phyloP scores from a whole-genome alignment of 2,888 invertebrate genomes.

The Trichogramma evanescens region DNA sequence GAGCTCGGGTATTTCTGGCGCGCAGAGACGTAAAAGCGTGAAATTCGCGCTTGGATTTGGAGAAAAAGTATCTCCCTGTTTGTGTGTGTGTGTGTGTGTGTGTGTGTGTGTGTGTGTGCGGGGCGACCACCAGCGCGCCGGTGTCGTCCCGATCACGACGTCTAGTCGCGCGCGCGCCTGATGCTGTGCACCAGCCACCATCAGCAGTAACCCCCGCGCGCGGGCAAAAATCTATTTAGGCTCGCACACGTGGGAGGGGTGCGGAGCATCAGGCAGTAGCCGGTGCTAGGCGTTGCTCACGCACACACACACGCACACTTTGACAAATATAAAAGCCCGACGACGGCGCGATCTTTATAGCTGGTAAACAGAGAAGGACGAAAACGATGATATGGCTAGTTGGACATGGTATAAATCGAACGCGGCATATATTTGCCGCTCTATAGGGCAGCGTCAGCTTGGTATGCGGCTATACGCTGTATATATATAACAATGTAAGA shows the following conservation, averaged over 20 bases:
- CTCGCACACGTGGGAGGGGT: too few relatives aligned
- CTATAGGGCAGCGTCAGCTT: conserved; percentile 23
- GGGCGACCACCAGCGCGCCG: too few relatives aligned
- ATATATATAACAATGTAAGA: conserved; percentile 1
- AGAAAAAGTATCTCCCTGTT: too few relatives aligned
- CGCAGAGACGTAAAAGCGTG: conserved; percentile 10
- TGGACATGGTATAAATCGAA: conserved; percentile 35
- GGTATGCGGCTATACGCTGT: conserved; percentile 35
- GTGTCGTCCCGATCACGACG: too few relatives aligned
- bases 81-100: too few relatives aligned
- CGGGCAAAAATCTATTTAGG: too few relatives aligned
- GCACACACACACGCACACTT: conserved; percentile 20
- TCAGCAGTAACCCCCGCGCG: too few relatives aligned
- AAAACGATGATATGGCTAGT: conserved; percentile 44
- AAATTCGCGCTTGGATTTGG: conserved; percentile 6
- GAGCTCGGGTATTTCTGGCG: neutral
- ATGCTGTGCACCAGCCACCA: too few relatives aligned
- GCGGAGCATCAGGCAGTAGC: neutral
- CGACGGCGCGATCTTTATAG: conserved; percentile 24
- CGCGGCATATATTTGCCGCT: too few relatives aligned
- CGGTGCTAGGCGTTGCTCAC: neutral
- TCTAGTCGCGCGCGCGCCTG: too few relatives aligned
- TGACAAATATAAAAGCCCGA: conserved; percentile 42
- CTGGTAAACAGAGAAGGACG: conserved; percentile 23
- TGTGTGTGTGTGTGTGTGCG: too few relatives aligned